Percentiles rank a stretch among this genome's conserved stretches.
Conservation (phyloP, 2,797 vertebrate species). For the Myioborus melanocephalus region DNA sequence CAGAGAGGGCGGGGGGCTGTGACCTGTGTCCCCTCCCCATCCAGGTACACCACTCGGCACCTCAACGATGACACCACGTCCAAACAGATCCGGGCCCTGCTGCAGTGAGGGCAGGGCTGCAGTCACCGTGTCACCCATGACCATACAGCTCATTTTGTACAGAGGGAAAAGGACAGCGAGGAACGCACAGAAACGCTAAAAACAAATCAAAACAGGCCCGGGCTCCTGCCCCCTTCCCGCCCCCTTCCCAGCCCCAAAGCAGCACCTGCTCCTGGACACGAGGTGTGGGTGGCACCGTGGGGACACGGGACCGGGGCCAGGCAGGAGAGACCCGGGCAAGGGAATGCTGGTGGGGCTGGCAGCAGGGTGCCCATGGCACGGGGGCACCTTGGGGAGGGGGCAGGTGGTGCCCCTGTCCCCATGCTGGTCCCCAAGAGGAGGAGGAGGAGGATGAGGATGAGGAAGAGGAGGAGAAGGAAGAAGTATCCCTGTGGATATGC, state of each 20-base stretch:
- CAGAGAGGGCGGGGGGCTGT: not conserved
- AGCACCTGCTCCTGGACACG: not conserved
- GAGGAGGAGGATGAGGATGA: not conserved
- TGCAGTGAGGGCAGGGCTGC: slow-evolving; percentile 80
- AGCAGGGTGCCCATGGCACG: not conserved
- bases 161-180: slow-evolving; percentile 34
- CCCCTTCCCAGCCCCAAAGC: not conserved
- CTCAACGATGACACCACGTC: slow-evolving; percentile 92
- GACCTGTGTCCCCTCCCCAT: not conserved
- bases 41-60: slow-evolving; percentile 90
- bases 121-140: slow-evolving; percentile 75
- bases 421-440: fast-evolving
- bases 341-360: not conserved
- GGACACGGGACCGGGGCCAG: not conserved
- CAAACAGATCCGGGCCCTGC: slow-evolving; percentile 91
- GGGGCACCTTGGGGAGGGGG: not conserved
- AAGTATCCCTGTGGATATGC: not conserved
- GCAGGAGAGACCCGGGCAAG: not conserved
- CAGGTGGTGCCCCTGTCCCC: not conserved
- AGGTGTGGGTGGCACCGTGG: fast-evolving
- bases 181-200: fast-evolving
- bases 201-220: fast-evolving
- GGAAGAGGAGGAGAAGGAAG: not conserved
- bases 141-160: slow-evolving; percentile 86
- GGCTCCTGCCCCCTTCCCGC: not conserved